Conservation (phyloP, 1,140 invertebrate species). For the Armadillidium nasatum region DNA sequence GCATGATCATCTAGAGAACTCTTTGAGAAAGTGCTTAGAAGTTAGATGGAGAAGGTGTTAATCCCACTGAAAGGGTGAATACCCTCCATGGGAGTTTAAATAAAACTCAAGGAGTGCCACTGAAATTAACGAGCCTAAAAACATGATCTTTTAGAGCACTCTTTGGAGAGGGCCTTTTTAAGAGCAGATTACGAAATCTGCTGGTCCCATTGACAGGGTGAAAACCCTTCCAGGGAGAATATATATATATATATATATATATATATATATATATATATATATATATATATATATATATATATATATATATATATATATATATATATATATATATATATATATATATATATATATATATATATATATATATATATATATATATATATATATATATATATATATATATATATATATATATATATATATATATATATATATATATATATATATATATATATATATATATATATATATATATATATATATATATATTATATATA, state of each 20-base stretch:
- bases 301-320: slow-evolving; percentile 22
- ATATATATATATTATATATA: too few relatives aligned
- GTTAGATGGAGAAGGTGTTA: too few relatives aligned
- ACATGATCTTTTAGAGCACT: too few relatives aligned
- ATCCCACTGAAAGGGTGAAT: too few relatives aligned
- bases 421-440: slow-evolving; percentile 18
- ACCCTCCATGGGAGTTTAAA: too few relatives aligned
- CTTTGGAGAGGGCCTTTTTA: too few relatives aligned
- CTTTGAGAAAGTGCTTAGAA: too few relatives aligned
- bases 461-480: neutral
- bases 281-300: neutral
- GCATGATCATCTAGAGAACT: too few relatives aligned
- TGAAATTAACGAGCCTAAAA: too few relatives aligned
- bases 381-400: slow-evolving; percentile 20
- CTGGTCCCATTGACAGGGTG: too few relatives aligned
- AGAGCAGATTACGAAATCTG: too few relatives aligned
- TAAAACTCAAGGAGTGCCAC: too few relatives aligned
- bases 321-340: slow-evolving; percentile 22
- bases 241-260: neutral
- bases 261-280: slow-evolving; percentile 20
- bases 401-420: slow-evolving; percentile 18
- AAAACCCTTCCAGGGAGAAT: neutral
- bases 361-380: slow-evolving; percentile 11
- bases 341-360: neutral
- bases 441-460: slow-evolving; percentile 18